Conservation (phyloP, 2,888 invertebrate genomes). For the Hydraecia micacea region DNA sequence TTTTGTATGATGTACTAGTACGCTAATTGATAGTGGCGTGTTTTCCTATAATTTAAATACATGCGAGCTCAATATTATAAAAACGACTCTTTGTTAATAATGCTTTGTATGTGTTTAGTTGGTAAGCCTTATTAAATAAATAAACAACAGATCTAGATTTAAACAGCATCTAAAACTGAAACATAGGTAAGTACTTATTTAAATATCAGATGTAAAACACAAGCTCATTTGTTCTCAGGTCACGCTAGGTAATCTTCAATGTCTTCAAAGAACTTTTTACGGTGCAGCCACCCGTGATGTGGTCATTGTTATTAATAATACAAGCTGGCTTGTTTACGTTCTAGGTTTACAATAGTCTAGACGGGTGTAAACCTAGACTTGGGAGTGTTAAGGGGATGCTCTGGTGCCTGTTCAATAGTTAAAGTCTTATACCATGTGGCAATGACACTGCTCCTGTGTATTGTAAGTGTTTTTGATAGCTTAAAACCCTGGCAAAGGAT, state of each 20-base stretch:
- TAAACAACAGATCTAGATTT: no score
- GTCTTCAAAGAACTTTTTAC: constrained; percentile 48
- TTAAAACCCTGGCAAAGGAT: not conserved
- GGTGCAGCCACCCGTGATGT: constrained; percentile 40
- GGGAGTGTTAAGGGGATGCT: not conserved
- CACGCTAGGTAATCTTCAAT: constrained; percentile 52
- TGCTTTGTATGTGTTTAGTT: no score
- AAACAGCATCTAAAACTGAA: not conserved
- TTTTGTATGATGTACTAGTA: no score
- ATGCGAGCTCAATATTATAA: no score
- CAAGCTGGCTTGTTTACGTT: constrained; percentile 29
- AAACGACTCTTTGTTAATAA: no score
- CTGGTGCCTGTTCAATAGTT: not conserved
- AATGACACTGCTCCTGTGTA: not conserved
- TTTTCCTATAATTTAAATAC: no score
- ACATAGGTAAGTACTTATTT: not conserved
- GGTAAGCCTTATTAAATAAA: no score
- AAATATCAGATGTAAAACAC: constrained; percentile 18
- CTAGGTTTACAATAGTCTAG: constrained; percentile 22
- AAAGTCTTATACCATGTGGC: not conserved
- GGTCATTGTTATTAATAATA: constrained; percentile 46
- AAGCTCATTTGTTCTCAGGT: constrained; percentile 34
- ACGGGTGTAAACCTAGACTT: constrained; percentile 25
- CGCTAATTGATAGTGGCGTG: no score
- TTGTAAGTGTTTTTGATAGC: no score